These are phyloP conservation scores for Capromys pilorides DNA, from an alignment of 2,797 vertebrate genomes.

Conservation along the genomic window DNA sequence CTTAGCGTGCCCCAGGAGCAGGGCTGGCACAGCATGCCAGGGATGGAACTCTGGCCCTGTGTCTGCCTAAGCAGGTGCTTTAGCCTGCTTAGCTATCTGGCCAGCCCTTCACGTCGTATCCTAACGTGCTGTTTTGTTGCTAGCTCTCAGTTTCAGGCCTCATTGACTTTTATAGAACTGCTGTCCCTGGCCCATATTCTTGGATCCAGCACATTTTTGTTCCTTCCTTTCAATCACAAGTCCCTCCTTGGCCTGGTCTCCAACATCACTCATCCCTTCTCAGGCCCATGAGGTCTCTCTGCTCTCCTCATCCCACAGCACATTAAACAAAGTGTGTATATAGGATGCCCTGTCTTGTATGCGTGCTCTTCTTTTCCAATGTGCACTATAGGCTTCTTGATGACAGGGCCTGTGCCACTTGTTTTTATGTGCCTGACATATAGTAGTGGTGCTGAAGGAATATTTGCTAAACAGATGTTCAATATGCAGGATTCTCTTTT, in stretches of 20 bases:
- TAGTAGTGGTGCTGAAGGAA: neutral
- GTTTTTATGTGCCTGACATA: neutral
- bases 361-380: neutral
- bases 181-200: neutral
- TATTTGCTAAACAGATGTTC: constrained; percentile 1
- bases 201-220: neutral
- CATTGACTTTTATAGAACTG: neutral
- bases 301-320: neutral
- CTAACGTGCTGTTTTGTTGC: neutral
- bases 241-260: neutral
- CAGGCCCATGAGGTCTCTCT: neutral
- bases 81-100: too few relatives aligned
- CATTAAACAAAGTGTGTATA: neutral
- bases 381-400: neutral
- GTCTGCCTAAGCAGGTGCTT: too few relatives aligned
- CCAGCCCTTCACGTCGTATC: neutral
- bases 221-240: neutral
- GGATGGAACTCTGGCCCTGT: too few relatives aligned
- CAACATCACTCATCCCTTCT: neutral
- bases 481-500: neutral
- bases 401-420: neutral
- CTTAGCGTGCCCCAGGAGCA: too few relatives aligned
- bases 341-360: neutral
- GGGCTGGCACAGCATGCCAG: too few relatives aligned
- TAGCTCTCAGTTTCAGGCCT: neutral